A percentile compares a stretch with the other conserved stretches of the same genome.
phyloP scores from a whole-genome alignment of 2,113 vertebrate genomes.

The Hippocampus zosterae region DNA sequence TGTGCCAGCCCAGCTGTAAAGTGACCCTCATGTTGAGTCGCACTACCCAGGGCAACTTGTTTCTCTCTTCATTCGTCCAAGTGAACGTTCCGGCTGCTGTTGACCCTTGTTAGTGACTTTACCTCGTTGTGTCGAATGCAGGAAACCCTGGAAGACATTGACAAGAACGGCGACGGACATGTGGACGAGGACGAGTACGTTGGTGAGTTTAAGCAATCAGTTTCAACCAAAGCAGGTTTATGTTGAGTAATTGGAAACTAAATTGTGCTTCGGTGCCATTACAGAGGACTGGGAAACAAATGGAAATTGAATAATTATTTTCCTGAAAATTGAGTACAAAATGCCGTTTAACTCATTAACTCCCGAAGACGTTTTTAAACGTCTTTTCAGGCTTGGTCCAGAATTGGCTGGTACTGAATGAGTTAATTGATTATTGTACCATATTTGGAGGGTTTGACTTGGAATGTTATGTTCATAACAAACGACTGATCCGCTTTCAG shows the following conservation, averaged over 20 bases:
- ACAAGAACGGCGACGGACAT: conserved; percentile 90
- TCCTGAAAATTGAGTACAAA: background rate
- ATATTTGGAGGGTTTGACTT: background rate
- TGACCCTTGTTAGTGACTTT: conserved; percentile 43
- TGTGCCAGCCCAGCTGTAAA: conserved; percentile 32
- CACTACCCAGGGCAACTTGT: conserved; percentile 22
- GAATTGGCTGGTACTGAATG: too few relatives aligned
- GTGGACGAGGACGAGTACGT: conserved; percentile 97
- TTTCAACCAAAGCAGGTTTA: background rate
- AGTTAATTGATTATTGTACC: background rate
- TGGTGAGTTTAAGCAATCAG: conserved; percentile 69
- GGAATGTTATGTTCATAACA: background rate
- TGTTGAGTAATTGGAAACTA: too few relatives aligned
- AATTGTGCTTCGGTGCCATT: too few relatives aligned
- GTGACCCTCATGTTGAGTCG: conserved; percentile 20
- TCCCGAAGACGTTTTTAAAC: too few relatives aligned
- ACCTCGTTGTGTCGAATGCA: conserved; percentile 60
- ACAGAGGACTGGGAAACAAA: too few relatives aligned
- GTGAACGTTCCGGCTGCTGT: conserved; percentile 27
- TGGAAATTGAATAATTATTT: background rate
- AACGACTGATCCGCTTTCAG: conserved; percentile 59
- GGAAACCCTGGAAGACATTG: conserved; percentile 98
- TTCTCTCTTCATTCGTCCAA: conserved; percentile 38
- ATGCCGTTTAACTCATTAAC: too few relatives aligned
- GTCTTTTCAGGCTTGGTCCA: too few relatives aligned